Base-by-base conservation (phyloP, 2,888 invertebrate species). In the Drosophila paranaensis region DNA sequence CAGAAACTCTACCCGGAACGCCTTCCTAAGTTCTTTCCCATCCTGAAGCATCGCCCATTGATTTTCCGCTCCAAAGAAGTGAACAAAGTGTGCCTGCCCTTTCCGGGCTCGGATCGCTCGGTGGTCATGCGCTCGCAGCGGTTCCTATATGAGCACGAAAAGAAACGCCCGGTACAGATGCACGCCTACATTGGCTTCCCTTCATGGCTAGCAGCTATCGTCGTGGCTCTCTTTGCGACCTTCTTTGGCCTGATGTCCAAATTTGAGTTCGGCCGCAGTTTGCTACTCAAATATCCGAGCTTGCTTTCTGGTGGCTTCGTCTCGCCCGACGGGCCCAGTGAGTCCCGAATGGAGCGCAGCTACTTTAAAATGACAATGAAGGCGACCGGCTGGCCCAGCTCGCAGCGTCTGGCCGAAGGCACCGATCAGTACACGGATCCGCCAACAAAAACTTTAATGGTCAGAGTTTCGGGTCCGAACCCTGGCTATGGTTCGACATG, bases 41-140 rank as follows among this genome's bases (percentile, higher is more conserved):
- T 93, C 73, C 92, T 97, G 39, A 90, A 94, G 72, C 88, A 93
- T 46, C 95, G 95, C 55, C 90, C 92, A 0, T 46, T 93, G 0
- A 63, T 96, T 27, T 96, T 96, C 90, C 93, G 92, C 65, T 89
- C 93, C 1, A 60, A 93, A 35, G 91, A 94, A 4, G 89, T 93
- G 3, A 79, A 88, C 48, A 89, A 85, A 14, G 97, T 96, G 94
- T 96, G 95, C 82, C 77, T 97, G 1, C 96, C 97, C 0, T 98
- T 98, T 93, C 95, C 95, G 0, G 97, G 97, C 37, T 94, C 97
- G 10, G 98, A 98, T 93, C 94, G 95, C 69, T 95, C 98, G 2
- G 95, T 98, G 0, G 95, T 96, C n/a, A 93, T 95, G 90, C 94
- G 98, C 53, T 95, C 97, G 0, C 98, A 98, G 92, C 94, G 96